Base-by-base conservation (phyloP, 2,797 vertebrate species). In the Rhabdophis nuchalis region DNA sequence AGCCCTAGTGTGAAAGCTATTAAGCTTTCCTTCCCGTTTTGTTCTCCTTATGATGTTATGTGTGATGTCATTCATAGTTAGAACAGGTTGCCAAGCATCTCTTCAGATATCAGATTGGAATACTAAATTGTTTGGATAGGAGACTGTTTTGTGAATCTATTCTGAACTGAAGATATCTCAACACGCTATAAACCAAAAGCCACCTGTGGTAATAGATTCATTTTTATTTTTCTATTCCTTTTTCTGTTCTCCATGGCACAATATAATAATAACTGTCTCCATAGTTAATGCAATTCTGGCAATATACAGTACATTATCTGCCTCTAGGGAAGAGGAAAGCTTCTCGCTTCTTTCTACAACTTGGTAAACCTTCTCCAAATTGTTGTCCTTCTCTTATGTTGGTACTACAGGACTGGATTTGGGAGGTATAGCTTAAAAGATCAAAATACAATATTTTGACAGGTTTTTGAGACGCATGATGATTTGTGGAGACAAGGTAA, bases 1-100 rank as follows among this genome's bases (percentile, higher is more conserved):
- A 16, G 20, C 10, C 72, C 36, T 85, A 58, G 14, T 56, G 25
- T 64, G 46, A 64, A 32, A 77, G 86, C 29, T 87, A 13, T 9
- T n/a, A 41, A 2, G 10, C 25, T 23, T 10, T 27, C 61, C 7
- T 52, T 52, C 61, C 29, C 29, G n/a, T 32, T 50, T 9, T 50
- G n/a, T 12, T 90, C 46, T 41, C 50, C 89, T 93, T 91, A 77
- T 93, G 89, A 91, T 85, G 92, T 53, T 16, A 2, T 54, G 16
- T 64, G 89, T 93, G 92, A 93, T 93, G 92, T 93, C 92, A 91
- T 12, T 32, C 46, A 53, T 14, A 53, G 68, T 85, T 88, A 87
- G 92, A 90, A 93, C 86, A 54, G 89, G 89, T 93, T 91, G 92
- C 92, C 89, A n/a, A 29, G 92, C 68, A 16, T 72, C 72, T 64